Base-by-base conservation (phyloP, 2,113 vertebrate genomes). In the Amphiprion percula region DNA sequence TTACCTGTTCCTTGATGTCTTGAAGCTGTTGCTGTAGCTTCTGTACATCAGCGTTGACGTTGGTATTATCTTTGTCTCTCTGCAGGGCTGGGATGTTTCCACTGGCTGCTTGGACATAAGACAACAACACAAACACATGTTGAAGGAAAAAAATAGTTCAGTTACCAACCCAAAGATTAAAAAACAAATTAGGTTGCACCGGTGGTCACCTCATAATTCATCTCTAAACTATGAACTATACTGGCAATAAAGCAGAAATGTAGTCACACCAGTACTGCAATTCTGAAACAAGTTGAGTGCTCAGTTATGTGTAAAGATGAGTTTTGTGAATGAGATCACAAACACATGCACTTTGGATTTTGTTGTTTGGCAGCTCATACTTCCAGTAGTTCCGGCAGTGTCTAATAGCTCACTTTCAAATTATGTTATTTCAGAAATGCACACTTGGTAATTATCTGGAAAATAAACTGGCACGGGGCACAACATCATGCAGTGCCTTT, bases 1-100 rank as follows among this genome's bases (percentile, higher is more conserved):
- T 92, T 88, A 99, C 98, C 96, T 99, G 98, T 60, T 99, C 98
- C 70, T 99, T 99, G 87, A 99, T 99, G 94, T 99, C 98, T 89
- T 99, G 98, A 58, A 99, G 94, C 90, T 99, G 98, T 55, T 99
- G 98, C 84, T 99, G 98, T 26, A 99, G 93, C 83, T 99, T 99
- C 85, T 99, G 98, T 11, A 99, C 98, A 23, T 99, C 98, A 0
- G 98, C 98, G 21, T 99, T 99, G 91, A 99, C 97, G 61, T 99
- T 99, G 46, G 98, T 99, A 90, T 99, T 99, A 90, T 99, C 98
- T 79, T 99, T 99, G 93, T 99, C 98, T 72, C 98, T 96, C 86
- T 99, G 98, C 88, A 99, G 69, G 71, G 95, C 97, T 14, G 97
- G 97, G 93, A 99, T 99, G 93, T 95, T 99, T 88, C 97, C 97